Percentiles rank a stretch among this genome's conserved stretches.
Evolutionary conservation across 2,888 invertebrate species (phyloP).

Genomic region (Stenodera caucasica): DNA sequence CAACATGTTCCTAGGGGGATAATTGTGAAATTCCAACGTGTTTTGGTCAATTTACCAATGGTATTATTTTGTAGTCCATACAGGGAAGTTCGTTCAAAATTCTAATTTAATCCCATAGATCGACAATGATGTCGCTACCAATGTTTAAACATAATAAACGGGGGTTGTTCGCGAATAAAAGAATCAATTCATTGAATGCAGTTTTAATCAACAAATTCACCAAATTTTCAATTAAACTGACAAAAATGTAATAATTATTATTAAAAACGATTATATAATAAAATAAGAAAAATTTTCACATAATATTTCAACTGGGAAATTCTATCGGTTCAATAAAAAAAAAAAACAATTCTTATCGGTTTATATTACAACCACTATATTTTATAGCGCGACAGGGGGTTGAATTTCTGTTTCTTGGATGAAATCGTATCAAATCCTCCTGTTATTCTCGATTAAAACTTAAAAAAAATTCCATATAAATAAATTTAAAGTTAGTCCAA

Average conservation of each 20-base stretch:
- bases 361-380: no score
- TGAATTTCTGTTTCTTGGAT: not conserved
- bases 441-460: not conserved
- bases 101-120: not conserved
- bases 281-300: no score
- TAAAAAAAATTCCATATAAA: no score
- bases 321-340: no score
- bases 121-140: slow-evolving; percentile 6
- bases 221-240: slow-evolving; percentile 2
- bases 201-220: no score
- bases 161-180: not conserved
- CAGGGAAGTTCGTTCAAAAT: not conserved
- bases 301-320: no score
- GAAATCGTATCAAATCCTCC: not conserved
- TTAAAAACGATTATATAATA: not conserved
- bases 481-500: not conserved
- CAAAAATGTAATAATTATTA: not conserved
- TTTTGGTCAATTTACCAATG: slow-evolving; percentile 33
- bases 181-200: not conserved
- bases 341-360: no score
- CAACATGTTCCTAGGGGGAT: not conserved
- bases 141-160: not conserved
- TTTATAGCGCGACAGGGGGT: no score
- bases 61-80: no score
- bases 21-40: slow-evolving; percentile 34